These are phyloP conservation scores for Rallus crepitans DNA, from an alignment of 2,797 vertebrate species.

Conservation along the genomic window DNA sequence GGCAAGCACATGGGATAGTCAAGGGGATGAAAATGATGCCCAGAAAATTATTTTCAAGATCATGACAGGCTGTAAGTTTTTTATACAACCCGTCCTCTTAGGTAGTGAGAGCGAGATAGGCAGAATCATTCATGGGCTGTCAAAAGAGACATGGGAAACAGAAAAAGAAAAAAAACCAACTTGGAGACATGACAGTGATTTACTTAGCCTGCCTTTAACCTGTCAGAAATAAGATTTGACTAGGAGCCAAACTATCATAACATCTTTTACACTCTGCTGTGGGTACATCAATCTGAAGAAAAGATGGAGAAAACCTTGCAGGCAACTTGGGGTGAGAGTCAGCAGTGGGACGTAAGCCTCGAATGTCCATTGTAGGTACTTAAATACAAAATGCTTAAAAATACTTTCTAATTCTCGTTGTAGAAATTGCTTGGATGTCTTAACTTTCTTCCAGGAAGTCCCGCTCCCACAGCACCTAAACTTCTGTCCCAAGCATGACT, in stretches of 20 bases:
- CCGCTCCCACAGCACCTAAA: not conserved
- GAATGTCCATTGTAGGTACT: not conserved
- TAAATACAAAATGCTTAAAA: not conserved
- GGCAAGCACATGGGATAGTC: not conserved
- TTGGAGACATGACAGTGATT: conserved; percentile 30
- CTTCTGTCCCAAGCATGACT: conserved; percentile 12
- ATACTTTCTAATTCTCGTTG: not conserved
- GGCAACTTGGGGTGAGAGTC: not conserved
- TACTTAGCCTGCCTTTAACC: conserved; percentile 13
- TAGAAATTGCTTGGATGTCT: not conserved
- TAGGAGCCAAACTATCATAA: not conserved
- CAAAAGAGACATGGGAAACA: conserved; percentile 31
- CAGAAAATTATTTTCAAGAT: conserved; percentile 15
- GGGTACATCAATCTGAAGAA: not conserved
- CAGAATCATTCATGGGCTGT: conserved; percentile 22
- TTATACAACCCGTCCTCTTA: not conserved
- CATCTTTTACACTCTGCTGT: not conserved
- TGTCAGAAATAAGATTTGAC: conserved; percentile 40
- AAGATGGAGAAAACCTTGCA: not conserved
- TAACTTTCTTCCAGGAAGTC: conserved; percentile 21
- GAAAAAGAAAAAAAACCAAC: not conserved
- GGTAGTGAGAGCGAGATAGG: not conserved
- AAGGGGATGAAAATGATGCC: not conserved
- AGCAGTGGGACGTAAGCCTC: not conserved
- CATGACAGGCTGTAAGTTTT: conserved; percentile 22